phyloP scores from a whole-genome alignment of 2,888 invertebrate species.

The Hetaerina titia region DNA sequence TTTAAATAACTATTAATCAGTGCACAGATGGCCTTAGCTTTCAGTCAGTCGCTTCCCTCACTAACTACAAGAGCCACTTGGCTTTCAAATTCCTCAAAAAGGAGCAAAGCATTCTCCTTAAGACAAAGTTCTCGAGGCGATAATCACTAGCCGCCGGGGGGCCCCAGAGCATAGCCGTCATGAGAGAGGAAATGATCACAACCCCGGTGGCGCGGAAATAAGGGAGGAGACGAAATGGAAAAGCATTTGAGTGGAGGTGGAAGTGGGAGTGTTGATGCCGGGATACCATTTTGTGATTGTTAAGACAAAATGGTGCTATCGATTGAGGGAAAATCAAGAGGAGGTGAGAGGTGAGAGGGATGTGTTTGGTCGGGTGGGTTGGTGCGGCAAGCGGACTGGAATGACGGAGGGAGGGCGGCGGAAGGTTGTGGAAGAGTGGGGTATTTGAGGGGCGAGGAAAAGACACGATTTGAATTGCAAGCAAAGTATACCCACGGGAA shows the following conservation, averaged over 20 bases:
- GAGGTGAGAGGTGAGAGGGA: not conserved
- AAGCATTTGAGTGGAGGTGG: not conserved
- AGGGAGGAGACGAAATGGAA: not conserved
- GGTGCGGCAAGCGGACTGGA: not conserved
- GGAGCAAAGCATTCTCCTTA: not conserved
- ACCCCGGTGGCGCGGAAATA: not conserved
- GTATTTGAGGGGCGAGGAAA: not conserved
- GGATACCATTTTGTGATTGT: not conserved
- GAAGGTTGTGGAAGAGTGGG: not conserved
- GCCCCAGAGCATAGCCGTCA: not conserved
- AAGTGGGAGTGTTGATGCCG: not conserved
- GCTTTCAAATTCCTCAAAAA: not conserved
- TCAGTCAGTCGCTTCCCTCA: too few species aligned
- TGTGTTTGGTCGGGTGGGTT: not conserved
- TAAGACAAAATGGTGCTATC: conserved; percentile 15
- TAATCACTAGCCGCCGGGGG: not conserved
- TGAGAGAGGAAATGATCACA: not conserved
- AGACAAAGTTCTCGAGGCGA: not conserved
- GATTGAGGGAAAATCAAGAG: not conserved
- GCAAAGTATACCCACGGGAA: not conserved
- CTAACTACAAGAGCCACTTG: too few species aligned
- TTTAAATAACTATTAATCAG: too few species aligned
- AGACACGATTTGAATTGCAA: conserved; percentile 34
- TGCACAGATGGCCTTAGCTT: too few species aligned
- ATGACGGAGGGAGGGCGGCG: not conserved